Evolutionary conservation across 1,140 invertebrate genomes (phyloP), one percentile per base, ranked within the genome.

Genomic region (Daktulosphaira vitifoliae): DNA sequence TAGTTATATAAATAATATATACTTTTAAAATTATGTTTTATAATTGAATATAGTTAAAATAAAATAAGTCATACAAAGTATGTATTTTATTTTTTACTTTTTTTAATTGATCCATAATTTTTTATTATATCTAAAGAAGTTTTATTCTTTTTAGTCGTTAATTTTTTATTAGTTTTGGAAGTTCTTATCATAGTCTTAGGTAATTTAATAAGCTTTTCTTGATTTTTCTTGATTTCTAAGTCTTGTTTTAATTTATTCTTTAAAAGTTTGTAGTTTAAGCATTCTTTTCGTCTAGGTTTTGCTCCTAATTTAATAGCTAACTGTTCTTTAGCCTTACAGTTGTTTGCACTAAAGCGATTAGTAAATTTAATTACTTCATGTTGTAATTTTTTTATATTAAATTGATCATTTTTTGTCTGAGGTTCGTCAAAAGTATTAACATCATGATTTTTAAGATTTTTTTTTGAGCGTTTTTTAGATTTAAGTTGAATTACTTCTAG

Each of bases 301-400:
- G 56, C 56, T 5, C 56, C 56, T 1, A 62, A n/a, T 48, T 62
- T 62, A 48, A 62, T 62, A 33, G 56, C 56, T 15, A 48, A 23
- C 3, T 62, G 23, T 22, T 62, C 56, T 4, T 62, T 62, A 29
- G 25, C 23, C 46, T 62, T 62, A 9, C 39, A 4, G 33, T 48
- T 62, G 16, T 8, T n/a, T 15, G 16, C 9, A 62, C 29, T 39
- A 46, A 62, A 62, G 15, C 44, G n/a, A 33, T 39, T 62, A 8
- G 56, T 62, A 48, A 62, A 62, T 62, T 62, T 62, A 29, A 62
- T 5, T 62, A 62, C 44, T 62, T 62, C 56, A 33, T 62, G 44
- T 62, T 62, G 56, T 8, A 62, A 46, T 48, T 62, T 62, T 29
- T 42, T 62, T 48, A 62, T 29, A 22, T 62, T 62, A 20, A 33